Evolutionary conservation across 2,113 vertebrate species (phyloP), one percentile per base, ranked within the genome.

Genomic region (Passerina amoena): DNA sequence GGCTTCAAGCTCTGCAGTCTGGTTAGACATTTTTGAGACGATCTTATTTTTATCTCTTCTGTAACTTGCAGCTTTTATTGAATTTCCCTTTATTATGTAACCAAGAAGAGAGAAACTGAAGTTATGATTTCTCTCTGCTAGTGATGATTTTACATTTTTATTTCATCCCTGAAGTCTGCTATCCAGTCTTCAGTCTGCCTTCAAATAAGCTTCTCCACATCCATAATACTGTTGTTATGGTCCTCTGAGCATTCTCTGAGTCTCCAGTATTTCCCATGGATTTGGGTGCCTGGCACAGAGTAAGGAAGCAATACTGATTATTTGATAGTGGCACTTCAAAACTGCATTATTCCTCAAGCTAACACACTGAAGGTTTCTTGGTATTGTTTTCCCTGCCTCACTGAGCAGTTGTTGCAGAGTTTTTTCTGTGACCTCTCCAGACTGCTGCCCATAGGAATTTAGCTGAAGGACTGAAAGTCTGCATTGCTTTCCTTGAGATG

Each of bases 61-160:
- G 8, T 92, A 88, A 92, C 90, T 96, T 93, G 48, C 44, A 86
- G 82, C 48, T 94, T 93, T 95, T 95, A 95, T 90, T 94, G 90
- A 90, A 90, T 95, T 88, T 79, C 45, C n/a, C 40, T 92, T 93
- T 90, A 60, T 95, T 95, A 82, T 35, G 72, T 61, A 76, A 84
- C 92, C 44, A 77, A 57, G 79, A 87, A 64, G 76, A 92, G 56
- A 75, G 86, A 83, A 94, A 68, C 73, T 44, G 48, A 81, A 93
- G 90, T 92, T 93, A 92, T 28, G 72, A 92, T 78, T 93, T 92
- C 31, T 86, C 71, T 88, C 60, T 88, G n/a, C 82, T 93, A 88
- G 90, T 88, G 82, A 82, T 10, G n/a, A 81, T 94, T 90, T 95
- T 84, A 86, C 61, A 72, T 92, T 96, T 95, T 94, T 95, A 91